Evolutionary conservation across 2,113 vertebrate species (phyloP), one percentile per base, ranked within the genome.

Genomic region (Synchiropus splendidus): DNA sequence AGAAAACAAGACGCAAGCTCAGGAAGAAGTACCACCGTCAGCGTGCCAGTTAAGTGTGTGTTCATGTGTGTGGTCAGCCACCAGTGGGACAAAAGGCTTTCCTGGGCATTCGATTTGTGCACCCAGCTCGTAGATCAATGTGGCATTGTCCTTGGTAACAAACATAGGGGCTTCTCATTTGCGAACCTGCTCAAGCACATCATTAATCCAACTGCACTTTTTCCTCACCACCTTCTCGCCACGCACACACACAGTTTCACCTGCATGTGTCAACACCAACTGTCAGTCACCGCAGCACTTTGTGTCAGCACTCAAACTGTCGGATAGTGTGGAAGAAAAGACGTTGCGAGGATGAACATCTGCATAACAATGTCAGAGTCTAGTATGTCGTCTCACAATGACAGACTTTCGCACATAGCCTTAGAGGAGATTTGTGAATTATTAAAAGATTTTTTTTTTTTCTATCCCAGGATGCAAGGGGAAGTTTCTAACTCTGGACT

Each of bases 181-280:
- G 70, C 71, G 77, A 78, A 76, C 65, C 71, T 71, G 68, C 74
- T 82, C 69, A 75, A 82, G 80, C 79, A 84, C 74, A 78, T 85
- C 80, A 80, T 83, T 82, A 84, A 83, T 81, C 76, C 63, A 77
- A 70, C 75, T 55, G 54, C 45, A 43, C 37, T 63, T 55, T 70
- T 50, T 52, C 48, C 27, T 18, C 17, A 15, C 18, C 18, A 45
- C 31, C 47, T 43, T 30, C n/a, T 16, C 9, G 16, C 1, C 36
- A 16, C 43, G n/a, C 30, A 16, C 2, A 16, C 45, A 45, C 45
- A 36, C 21, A 51, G 47, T 49, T 35, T 59, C 59, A 69, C 58
- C 70, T 50, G 54, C 61, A 54, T 54, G 77, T 74, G 68, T 77
- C 76, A 77, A 71, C 71, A 73, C 43, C 54, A 73, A 59, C 68